Percentiles rank a stretch among this genome's conserved stretches.
phyloP scores from a whole-genome alignment of 2,888 invertebrate genomes.

The Drosophila multiciliata region DNA sequence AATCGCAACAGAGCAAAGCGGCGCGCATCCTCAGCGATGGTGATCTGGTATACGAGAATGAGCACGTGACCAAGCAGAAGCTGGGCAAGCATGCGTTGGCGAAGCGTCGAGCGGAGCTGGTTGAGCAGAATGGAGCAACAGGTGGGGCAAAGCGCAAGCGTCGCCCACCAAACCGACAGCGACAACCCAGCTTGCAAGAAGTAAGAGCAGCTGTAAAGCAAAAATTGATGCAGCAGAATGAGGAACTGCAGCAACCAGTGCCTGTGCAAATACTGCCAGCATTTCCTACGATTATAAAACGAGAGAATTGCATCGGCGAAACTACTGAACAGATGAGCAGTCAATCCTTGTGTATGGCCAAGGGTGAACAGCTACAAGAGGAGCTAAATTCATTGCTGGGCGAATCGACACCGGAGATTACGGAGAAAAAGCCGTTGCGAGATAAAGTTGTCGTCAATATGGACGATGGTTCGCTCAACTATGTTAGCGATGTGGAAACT shows the following conservation, averaged over 20 bases:
- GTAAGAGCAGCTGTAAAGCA: neutral
- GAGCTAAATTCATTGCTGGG: constrained; percentile 62
- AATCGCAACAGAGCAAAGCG: constrained; percentile 58
- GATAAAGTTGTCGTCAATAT: constrained; percentile 47
- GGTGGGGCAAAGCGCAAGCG: constrained; percentile 33
- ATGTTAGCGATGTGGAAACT: constrained; percentile 44
- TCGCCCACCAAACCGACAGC: constrained; percentile 8
- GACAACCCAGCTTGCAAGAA: neutral
- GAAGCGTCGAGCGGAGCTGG: constrained; percentile 34
- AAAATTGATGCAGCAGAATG: constrained; percentile 17
- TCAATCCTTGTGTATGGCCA: constrained; percentile 8
- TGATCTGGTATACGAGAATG: constrained; percentile 80
- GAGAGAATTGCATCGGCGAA: constrained; percentile 53
- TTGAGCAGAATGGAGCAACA: constrained; percentile 16
- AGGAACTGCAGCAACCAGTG: neutral
- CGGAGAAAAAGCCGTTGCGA: constrained; percentile 17
- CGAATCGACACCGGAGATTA: constrained; percentile 25
- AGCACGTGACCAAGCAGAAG: constrained; percentile 69
- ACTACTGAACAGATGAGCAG: constrained; percentile 37
- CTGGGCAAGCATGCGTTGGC: constrained; percentile 62
- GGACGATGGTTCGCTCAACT: constrained; percentile 55
- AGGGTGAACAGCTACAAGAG: constrained; percentile 51
- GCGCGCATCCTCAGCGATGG: constrained; percentile 68
- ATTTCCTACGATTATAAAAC: constrained; percentile 45
- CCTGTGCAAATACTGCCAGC: constrained; percentile 15